Base-by-base conservation (phyloP, 2,888 invertebrate genomes). In the Thera britannica region DNA sequence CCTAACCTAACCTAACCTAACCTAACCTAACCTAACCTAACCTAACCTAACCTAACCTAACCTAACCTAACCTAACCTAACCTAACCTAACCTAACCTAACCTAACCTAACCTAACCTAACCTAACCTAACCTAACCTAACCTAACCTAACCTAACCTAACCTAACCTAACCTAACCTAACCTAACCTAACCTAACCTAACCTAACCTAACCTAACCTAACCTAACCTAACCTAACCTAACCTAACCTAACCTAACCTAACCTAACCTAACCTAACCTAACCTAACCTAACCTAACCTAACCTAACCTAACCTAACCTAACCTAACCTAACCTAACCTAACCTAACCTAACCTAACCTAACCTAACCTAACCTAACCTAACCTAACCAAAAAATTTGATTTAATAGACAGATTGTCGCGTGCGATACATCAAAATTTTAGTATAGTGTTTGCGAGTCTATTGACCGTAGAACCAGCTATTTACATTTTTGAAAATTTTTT, bases 71-170 rank as follows among this genome's bases (percentile, higher is more conserved):
- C 65, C 65, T 65, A 65, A 65, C 55, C 63, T 63, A 63, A 63
- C 63, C 63, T 63, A 63, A 65, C 65, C 65, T 75, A 72, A 75
- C 75, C 75, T 74, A 74, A 76, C 77, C 67, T 67, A 67, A 67
- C 66, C 67, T 64, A 69, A 65, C 65, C 65, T 65, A 65, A 65
- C 65, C 65, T 65, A 65, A 65, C 65, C 65, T 65, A 65, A 65
- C 65, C 65, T 65, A 65, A 69, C 69, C 69, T 69, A 69, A 65
- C 65, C 69, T 65, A 65, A 69, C 65, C 69, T 65, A 69, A 69
- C 69, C 69, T 69, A 69, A 69, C 69, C 69, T 69, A 69, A 69
- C 69, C 69, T 69, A 69, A 69, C 69, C 69, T 69, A 69, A 69
- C 69, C 69, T 69, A 69, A 69, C 69, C 69, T 69, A 69, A 69